phyloP scores from a whole-genome alignment of 2,888 invertebrate genomes.

The Hymenopus coronatus region DNA sequence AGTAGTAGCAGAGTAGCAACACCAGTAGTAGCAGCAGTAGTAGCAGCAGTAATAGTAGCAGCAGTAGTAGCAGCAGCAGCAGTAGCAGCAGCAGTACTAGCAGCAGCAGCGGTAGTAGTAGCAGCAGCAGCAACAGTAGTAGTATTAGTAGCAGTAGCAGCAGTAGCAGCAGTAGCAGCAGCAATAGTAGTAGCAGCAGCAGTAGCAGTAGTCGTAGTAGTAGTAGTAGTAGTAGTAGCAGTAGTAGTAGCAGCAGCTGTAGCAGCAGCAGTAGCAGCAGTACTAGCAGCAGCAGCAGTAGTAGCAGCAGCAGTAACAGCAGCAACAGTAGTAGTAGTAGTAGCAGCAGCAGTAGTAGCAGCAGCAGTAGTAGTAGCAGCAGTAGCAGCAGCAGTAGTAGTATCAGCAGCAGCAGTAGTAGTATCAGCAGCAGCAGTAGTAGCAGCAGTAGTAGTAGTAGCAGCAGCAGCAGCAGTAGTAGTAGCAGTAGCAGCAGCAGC shows the following conservation, averaged over 20 bases:
- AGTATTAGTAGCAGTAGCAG: background rate
- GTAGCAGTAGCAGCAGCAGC: conserved; percentile 18
- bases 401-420: conserved; percentile 16
- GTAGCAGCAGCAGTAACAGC: background rate
- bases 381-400: conserved; percentile 5
- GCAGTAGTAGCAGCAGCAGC: background rate
- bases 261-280: conserved; percentile 6
- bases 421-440: background rate
- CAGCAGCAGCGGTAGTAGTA: conserved; percentile 4
- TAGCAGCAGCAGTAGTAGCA: conserved; percentile 4
- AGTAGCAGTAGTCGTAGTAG: conserved; percentile 16
- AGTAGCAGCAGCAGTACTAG: conserved; percentile 8
- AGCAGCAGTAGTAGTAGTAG: conserved; percentile 12
- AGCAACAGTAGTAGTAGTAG: conserved; percentile 8
- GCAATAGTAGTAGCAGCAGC: conserved; percentile 15
- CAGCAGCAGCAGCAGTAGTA: conserved; percentile 19
- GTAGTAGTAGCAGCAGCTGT: conserved; percentile 18
- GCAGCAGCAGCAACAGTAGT: background rate
- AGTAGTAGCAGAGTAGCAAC: background rate
- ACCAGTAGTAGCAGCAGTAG: conserved; percentile 7
- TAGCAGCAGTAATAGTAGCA: conserved; percentile 11
- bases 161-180: conserved; percentile 19
- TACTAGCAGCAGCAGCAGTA: conserved; percentile 1
- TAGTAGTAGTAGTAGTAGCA: conserved; percentile 18
- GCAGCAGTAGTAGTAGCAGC: conserved; percentile 10